phyloP scores from a whole-genome alignment of 2,888 invertebrate genomes.

The Timema cristinae region DNA sequence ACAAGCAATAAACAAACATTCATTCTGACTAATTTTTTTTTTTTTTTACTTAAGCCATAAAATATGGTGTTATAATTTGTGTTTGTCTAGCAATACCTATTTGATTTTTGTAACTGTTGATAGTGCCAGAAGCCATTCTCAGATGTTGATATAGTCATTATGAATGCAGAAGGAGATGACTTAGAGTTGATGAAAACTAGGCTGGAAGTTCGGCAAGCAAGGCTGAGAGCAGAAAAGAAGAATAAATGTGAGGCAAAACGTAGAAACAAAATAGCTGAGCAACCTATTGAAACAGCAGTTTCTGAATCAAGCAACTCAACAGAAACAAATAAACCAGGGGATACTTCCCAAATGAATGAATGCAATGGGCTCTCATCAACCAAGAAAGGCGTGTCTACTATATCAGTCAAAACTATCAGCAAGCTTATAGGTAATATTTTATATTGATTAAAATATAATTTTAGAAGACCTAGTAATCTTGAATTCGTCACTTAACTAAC shows the following conservation, averaged over 20 bases:
- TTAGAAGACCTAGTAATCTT: too few species aligned
- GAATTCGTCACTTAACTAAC: too few species aligned
- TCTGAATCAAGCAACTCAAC: too few species aligned
- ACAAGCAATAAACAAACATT: not conserved
- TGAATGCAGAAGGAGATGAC: conserved; percentile 84
- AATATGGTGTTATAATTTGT: not conserved
- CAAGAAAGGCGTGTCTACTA: too few species aligned
- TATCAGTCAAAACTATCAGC: too few species aligned
- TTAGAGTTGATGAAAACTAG: conserved; percentile 58
- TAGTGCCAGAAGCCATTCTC: conserved; percentile 76
- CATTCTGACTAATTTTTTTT: too few species aligned
- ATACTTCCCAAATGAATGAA: too few species aligned
- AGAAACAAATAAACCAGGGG: too few species aligned
- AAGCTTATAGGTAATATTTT: too few species aligned
- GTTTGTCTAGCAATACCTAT: not conserved
- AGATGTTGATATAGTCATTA: conserved; percentile 74
- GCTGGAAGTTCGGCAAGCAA: conserved; percentile 64
- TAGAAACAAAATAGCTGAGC: not conserved
- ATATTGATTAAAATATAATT: too few species aligned
- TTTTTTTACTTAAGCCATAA: not conserved
- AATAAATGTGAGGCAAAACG: conserved; percentile 43
- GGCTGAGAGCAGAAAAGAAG: conserved; percentile 66
- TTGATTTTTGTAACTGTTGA: conserved; percentile 31
- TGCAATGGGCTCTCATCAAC: too few species aligned
- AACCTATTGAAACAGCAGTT: too few species aligned